These are phyloP conservation scores for Ischnus inquisitorius DNA, from an alignment of 2,888 invertebrate genomes.

Conservation along the genomic window DNA sequence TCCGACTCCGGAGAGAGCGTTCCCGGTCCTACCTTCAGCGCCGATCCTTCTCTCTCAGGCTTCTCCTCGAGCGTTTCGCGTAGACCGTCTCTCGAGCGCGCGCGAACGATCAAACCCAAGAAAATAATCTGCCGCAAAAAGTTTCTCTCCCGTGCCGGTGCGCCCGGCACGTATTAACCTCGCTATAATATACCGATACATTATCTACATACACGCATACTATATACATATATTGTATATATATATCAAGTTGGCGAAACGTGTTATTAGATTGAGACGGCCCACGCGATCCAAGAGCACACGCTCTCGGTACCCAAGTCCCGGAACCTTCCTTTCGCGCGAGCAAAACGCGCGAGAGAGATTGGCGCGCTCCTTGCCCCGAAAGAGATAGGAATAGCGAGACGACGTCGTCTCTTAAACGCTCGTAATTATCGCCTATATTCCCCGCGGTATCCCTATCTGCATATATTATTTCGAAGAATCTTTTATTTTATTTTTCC, in stretches of 20 bases:
- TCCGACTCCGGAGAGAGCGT: conserved; percentile 40
- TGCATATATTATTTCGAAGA: conserved; percentile 78
- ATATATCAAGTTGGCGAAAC: conserved; percentile 73
- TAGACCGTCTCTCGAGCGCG: conserved; percentile 4
- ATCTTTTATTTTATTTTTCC: conserved; percentile 17
- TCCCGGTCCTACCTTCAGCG: conserved; percentile 38
- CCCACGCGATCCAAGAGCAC: conserved; percentile 77
- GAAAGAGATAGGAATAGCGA: conserved; percentile 62
- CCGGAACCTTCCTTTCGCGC: conserved; percentile 68
- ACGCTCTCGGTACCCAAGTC: conserved; percentile 63
- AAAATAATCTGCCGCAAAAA: conserved; percentile 50
- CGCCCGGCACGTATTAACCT: conserved; percentile 21
- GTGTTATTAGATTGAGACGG: conserved; percentile 81
- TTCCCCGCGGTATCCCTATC: conserved; percentile 73
- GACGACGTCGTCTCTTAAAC: conserved; percentile 76
- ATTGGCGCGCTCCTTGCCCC: conserved; percentile 45
- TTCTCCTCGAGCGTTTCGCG: neutral
- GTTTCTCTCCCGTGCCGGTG: conserved; percentile 4
- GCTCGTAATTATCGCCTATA: conserved; percentile 81
- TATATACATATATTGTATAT: neutral
- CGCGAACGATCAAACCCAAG: conserved; percentile 35
- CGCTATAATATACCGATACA: conserved; percentile 43
- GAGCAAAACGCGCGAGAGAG: conserved; percentile 48
- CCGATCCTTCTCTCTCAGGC: neutral
- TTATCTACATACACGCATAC: conserved; percentile 43